Percentiles rank a stretch among this genome's conserved stretches.
Conservation (phyloP, 2,888 invertebrate genomes). For the Monoplex corrugatus region DNA sequence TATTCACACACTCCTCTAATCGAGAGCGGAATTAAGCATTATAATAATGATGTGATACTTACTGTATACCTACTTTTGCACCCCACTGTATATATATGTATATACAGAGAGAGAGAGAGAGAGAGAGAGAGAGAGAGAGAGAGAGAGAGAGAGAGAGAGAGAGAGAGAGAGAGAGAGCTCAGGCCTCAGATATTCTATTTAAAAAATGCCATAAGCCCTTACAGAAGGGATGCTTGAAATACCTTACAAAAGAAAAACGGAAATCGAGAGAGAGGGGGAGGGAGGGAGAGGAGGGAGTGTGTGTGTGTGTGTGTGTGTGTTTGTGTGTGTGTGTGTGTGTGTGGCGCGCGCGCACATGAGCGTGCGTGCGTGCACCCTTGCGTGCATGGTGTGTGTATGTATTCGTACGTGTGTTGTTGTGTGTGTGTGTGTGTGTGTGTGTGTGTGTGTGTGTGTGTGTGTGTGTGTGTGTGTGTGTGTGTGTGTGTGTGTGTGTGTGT, state of each 20-base stretch:
- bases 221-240: too few relatives aligned
- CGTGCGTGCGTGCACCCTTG: background rate
- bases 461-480: background rate
- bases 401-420: background rate
- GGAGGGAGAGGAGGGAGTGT: background rate
- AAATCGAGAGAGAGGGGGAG: background rate
- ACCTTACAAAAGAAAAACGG: too few relatives aligned
- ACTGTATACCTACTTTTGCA: too few relatives aligned
- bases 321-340: background rate
- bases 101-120: too few relatives aligned
- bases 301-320: background rate
- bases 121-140: background rate
- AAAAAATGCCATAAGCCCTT: too few relatives aligned
- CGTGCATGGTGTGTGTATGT: background rate
- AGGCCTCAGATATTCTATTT: too few relatives aligned
- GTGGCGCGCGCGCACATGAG: background rate
- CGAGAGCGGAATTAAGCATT: too few relatives aligned
- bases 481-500: conserved; percentile 6
- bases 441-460: background rate
- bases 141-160: background rate
- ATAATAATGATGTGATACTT: too few relatives aligned
- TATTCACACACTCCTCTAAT: too few relatives aligned
- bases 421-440: background rate
- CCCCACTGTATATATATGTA: too few relatives aligned
- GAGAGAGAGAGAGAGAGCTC: conserved; percentile 15